phyloP scores from a whole-genome alignment of 1,140 invertebrate species.

The Trichonephila clavata region DNA sequence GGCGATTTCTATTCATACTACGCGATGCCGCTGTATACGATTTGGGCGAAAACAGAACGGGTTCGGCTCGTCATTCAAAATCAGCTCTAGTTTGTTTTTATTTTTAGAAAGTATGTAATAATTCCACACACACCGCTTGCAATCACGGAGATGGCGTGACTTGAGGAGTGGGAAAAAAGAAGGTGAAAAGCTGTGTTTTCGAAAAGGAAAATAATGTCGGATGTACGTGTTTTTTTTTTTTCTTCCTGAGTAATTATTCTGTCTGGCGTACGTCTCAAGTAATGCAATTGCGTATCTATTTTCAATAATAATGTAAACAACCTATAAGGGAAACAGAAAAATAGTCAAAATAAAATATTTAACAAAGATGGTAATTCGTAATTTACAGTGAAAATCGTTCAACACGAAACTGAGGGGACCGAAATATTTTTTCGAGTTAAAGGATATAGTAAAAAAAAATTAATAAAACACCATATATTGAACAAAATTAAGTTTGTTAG shows the following conservation, averaged over 20 bases:
- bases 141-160: slow-evolving; percentile 45
- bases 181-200: not conserved
- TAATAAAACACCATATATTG: too few species aligned
- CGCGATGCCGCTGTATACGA: slow-evolving; percentile 23
- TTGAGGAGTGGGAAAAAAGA: not conserved
- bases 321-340: too few species aligned
- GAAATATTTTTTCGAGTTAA: too few species aligned
- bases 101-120: slow-evolving; percentile 34
- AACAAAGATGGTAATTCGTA: too few species aligned
- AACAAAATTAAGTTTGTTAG: too few species aligned
- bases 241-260: not conserved
- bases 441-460: too few species aligned
- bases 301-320: too few species aligned
- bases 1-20: slow-evolving; percentile 3
- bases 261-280: not conserved
- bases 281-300: too few species aligned
- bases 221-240: not conserved
- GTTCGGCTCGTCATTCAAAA: slow-evolving; percentile 49
- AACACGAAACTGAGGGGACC: too few species aligned
- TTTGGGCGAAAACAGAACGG: slow-evolving; percentile 43
- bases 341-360: too few species aligned
- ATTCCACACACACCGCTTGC: not conserved
- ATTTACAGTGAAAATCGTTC: too few species aligned
- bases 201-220: not conserved
- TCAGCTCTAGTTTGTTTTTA: slow-evolving; percentile 39